Percentiles rank a stretch among this genome's conserved stretches.
Conservation (phyloP, 2,888 invertebrate species). For the Tenthredo livida region DNA sequence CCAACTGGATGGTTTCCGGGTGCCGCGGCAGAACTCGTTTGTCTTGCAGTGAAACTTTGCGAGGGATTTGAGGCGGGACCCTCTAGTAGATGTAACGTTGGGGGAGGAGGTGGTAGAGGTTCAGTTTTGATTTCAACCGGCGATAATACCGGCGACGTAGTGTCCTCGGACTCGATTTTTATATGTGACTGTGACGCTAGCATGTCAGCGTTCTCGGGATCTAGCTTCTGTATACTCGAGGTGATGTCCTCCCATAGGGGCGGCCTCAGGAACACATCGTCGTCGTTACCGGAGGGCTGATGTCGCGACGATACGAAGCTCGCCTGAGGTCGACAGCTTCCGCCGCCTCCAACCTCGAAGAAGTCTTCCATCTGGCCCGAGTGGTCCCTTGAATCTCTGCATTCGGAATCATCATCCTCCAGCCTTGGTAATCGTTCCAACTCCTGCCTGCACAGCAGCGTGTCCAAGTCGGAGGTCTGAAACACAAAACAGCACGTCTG, state of each 20-base stretch:
- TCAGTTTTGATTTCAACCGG: slow-evolving; percentile 91
- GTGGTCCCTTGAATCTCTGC: slow-evolving; percentile 78
- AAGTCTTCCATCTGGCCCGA: slow-evolving; percentile 85
- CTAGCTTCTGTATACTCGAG: slow-evolving; percentile 93
- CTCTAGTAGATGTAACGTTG: slow-evolving; percentile 80
- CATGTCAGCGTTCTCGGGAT: slow-evolving; percentile 94
- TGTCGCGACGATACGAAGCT: slow-evolving; percentile 81
- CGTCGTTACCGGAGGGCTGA: slow-evolving; percentile 82
- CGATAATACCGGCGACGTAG: slow-evolving; percentile 86
- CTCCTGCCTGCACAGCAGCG: slow-evolving; percentile 89
- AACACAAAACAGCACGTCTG: slow-evolving; percentile 56
- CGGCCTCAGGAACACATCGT: slow-evolving; percentile 93
- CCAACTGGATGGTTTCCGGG: slow-evolving; percentile 68
- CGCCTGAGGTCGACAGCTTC: slow-evolving; percentile 75
- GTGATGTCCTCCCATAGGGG: slow-evolving; percentile 96
- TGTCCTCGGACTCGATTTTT: slow-evolving; percentile 89
- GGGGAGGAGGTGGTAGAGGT: slow-evolving; percentile 79
- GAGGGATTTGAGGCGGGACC: slow-evolving; percentile 77
- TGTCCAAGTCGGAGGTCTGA: slow-evolving; percentile 89
- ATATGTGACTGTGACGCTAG: slow-evolving; percentile 87
- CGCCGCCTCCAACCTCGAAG: slow-evolving; percentile 79
- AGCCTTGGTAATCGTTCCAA: slow-evolving; percentile 83
- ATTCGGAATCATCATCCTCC: slow-evolving; percentile 80
- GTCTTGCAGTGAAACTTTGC: slow-evolving; percentile 55
- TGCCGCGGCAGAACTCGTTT: slow-evolving; percentile 75